A percentile compares a stretch with the other conserved stretches of the same genome.
Conservation (phyloP, 2,113 vertebrate genomes). For the Phainopepla nitens region DNA sequence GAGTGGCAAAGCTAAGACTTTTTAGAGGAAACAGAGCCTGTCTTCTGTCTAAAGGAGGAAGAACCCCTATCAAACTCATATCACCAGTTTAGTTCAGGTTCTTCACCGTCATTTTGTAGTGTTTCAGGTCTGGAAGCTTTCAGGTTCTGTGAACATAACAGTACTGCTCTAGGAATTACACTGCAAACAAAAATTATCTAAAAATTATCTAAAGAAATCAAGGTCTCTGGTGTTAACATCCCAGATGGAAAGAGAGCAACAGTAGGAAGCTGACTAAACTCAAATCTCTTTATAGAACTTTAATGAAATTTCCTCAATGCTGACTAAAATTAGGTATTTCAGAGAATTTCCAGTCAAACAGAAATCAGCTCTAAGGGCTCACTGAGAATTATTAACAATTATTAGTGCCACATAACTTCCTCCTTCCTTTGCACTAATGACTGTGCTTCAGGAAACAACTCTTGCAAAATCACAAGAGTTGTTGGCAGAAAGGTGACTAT, state of each 20-base stretch:
- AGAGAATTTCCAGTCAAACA: not conserved
- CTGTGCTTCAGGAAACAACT: not conserved
- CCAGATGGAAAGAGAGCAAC: not conserved
- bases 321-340: not conserved
- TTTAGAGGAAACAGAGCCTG: not conserved
- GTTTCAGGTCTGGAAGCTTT: not conserved
- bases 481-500: not conserved
- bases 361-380: not conserved
- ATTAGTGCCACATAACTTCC: not conserved
- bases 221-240: not conserved
- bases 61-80: not conserved
- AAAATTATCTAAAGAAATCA: not conserved
- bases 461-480: not conserved
- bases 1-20: not conserved
- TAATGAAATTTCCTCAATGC: not conserved
- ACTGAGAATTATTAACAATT: not conserved
- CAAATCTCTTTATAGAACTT: not conserved
- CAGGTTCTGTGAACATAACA: not conserved
- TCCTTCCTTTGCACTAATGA: not conserved
- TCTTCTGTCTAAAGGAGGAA: not conserved
- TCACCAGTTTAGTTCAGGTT: not conserved
- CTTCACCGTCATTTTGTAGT: not conserved
- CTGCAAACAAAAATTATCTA: not conserved
- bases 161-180: not conserved
- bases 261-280: not conserved